Percentiles rank a stretch among this genome's conserved stretches.
Evolutionary conservation across 1,140 invertebrate genomes (phyloP).

Genomic region (Drosophila athabasca): DNA sequence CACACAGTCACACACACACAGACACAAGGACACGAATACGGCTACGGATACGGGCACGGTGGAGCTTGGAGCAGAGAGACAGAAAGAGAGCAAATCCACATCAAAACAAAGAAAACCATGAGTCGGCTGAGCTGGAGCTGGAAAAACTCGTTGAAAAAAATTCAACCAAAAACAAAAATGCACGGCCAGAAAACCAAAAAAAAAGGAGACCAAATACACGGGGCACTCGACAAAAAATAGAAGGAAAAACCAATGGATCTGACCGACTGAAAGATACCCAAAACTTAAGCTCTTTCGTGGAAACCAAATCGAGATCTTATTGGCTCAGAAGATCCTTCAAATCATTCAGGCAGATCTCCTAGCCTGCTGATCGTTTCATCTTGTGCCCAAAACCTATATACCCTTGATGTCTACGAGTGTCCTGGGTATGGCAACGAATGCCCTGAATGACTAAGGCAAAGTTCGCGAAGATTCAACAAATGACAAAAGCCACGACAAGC

Average conservation of each 20-base stretch:
- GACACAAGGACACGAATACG: slow-evolving; percentile 3
- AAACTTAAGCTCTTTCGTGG: not conserved
- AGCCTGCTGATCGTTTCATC: not conserved
- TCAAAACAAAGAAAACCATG: slow-evolving; percentile 76
- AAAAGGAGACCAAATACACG: slow-evolving; percentile 7
- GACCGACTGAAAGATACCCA: not conserved
- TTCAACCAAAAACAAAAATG: slow-evolving; percentile 4
- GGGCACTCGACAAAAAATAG: not conserved
- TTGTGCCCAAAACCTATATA: too few species aligned
- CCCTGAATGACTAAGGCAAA: slow-evolving; percentile 66
- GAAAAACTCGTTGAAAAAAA: slow-evolving; percentile 62
- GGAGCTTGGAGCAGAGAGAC: slow-evolving; percentile 14
- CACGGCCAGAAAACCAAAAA: too few species aligned
- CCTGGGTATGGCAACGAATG: slow-evolving; percentile 34
- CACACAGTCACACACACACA: slow-evolving; percentile 5
- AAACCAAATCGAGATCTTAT: too few species aligned
- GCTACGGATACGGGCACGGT: not conserved
- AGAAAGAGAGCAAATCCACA: slow-evolving; percentile 55
- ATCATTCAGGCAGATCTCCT: too few species aligned
- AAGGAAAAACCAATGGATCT: not conserved
- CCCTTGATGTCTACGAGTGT: too few species aligned
- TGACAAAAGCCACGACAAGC: slow-evolving; percentile 67
- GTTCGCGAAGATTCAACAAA: slow-evolving; percentile 75
- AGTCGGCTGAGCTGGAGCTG: slow-evolving; percentile 21
- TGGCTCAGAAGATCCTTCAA: too few species aligned